A percentile compares a stretch with the other conserved stretches of the same genome.
These are phyloP conservation scores for Vespertilio murinus DNA, from an alignment of 2,797 vertebrate species.

Conservation along the genomic window DNA sequence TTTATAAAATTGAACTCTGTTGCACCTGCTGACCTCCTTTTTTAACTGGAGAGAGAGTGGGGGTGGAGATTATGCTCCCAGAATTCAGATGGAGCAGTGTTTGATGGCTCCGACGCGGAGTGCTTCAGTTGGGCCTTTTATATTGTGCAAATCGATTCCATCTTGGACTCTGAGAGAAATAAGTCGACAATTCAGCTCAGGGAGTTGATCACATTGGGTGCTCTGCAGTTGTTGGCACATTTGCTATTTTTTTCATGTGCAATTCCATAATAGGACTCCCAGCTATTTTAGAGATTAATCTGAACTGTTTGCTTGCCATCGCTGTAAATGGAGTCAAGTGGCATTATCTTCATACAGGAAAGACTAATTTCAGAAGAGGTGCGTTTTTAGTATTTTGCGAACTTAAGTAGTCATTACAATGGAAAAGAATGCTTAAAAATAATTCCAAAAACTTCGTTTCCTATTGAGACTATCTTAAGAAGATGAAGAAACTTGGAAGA, in stretches of 20 bases:
- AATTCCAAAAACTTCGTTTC: slow-evolving; percentile 9
- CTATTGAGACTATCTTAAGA: background rate
- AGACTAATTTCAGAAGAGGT: slow-evolving; percentile 41
- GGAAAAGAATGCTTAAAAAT: slow-evolving; percentile 4
- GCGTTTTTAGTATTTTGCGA: slow-evolving; percentile 42
- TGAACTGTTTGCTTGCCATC: slow-evolving; percentile 39
- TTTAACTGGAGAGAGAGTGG: slow-evolving; percentile 31
- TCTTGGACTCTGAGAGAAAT: slow-evolving; percentile 48
- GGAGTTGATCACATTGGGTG: background rate
- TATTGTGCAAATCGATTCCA: slow-evolving; percentile 47
- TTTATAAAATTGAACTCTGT: slow-evolving; percentile 69
- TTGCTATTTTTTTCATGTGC: slow-evolving; percentile 3
- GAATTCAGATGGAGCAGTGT: slow-evolving; percentile 50
- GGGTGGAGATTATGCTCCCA: slow-evolving; percentile 6
- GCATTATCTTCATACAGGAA: slow-evolving; percentile 26
- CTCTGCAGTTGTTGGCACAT: background rate
- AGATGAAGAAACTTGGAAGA: background rate
- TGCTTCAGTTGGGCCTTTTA: slow-evolving; percentile 48
- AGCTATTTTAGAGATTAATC: slow-evolving; percentile 41
- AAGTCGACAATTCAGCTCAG: slow-evolving; percentile 40
- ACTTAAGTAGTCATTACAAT: slow-evolving; percentile 8
- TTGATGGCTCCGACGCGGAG: background rate
- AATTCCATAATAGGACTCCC: background rate
- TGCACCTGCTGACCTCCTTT: slow-evolving; percentile 66
- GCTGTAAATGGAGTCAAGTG: background rate